phyloP scores from a whole-genome alignment of 2,888 invertebrate species.

The Clitarchus hookeri region DNA sequence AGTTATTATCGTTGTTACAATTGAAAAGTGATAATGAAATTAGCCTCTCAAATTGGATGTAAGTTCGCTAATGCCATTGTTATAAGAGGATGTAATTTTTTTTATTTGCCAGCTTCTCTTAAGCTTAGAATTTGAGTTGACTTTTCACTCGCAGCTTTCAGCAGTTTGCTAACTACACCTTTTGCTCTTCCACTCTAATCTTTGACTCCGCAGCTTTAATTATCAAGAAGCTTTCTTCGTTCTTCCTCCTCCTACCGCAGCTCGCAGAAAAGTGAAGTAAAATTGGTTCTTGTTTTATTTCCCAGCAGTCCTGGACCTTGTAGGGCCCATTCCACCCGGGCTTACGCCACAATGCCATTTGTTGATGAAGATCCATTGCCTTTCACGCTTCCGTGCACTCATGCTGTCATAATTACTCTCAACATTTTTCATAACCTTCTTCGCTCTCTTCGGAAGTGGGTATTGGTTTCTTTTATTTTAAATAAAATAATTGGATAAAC shows the following conservation, averaged over 20 bases:
- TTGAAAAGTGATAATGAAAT: no score
- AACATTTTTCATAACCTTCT: background rate
- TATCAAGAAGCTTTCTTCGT: background rate
- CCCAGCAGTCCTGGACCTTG: background rate
- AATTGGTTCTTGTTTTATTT: background rate
- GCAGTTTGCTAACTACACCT: background rate
- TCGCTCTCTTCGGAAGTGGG: background rate
- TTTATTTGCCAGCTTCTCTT: background rate
- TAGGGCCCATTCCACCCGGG: background rate
- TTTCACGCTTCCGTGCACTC: background rate
- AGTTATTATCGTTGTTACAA: no score
- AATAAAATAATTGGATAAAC: no score
- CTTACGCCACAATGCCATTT: background rate
- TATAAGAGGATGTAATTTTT: background rate
- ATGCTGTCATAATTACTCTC: background rate
- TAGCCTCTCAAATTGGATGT: no score
- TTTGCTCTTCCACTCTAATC: background rate
- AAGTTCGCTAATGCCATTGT: background rate
- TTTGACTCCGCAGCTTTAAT: background rate
- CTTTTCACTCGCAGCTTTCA: background rate
- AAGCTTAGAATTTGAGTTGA: background rate
- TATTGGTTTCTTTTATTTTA: no score
- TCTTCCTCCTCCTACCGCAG: background rate
- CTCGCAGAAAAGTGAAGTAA: background rate
- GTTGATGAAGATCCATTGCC: constrained; percentile 1